phyloP scores from a whole-genome alignment of 2,797 vertebrate species.

The Cynodonichthys magdalenae region DNA sequence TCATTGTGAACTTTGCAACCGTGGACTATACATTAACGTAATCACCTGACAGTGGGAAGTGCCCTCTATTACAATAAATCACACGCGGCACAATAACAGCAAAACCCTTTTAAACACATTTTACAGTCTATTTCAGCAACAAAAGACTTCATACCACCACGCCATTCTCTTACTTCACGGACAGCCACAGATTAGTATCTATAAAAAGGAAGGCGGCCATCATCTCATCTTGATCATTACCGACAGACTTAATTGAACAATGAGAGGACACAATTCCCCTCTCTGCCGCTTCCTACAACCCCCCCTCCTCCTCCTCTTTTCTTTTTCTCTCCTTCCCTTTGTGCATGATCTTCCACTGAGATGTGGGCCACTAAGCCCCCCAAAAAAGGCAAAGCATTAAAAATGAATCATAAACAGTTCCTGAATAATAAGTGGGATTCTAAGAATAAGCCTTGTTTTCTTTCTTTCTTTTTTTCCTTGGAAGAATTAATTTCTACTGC shows the following conservation, averaged over 20 bases:
- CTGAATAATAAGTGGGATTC: conserved; percentile 71
- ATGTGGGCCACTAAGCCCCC: conserved; percentile 58
- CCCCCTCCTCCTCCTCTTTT: conserved; percentile 23
- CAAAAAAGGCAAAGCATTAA: conserved; percentile 62
- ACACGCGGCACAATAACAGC: conserved; percentile 47
- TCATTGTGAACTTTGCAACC: conserved; percentile 73
- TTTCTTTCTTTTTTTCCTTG: conserved; percentile 65
- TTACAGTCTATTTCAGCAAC: conserved; percentile 30
- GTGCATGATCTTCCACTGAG: conserved; percentile 47
- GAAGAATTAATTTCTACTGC: conserved; percentile 71
- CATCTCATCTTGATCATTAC: conserved; percentile 83
- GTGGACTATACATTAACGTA: conserved; percentile 71
- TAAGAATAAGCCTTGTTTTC: conserved; percentile 55
- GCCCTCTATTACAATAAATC: conserved; percentile 65
- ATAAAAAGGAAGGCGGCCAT: conserved; percentile 76
- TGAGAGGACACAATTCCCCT: conserved; percentile 91
- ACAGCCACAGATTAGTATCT: conserved; percentile 72
- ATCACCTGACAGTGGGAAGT: conserved; percentile 70
- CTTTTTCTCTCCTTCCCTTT: conserved; percentile 45
- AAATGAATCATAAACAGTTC: conserved; percentile 65
- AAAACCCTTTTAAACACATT: conserved; percentile 45
- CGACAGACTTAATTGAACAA: conserved; percentile 89
- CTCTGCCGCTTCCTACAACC: conserved; percentile 53
- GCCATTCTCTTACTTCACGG: conserved; percentile 52
- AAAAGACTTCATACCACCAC: conserved; percentile 33